phyloP scores from a whole-genome alignment of 2,797 vertebrate genomes.

The Micrastur ruficollis region DNA sequence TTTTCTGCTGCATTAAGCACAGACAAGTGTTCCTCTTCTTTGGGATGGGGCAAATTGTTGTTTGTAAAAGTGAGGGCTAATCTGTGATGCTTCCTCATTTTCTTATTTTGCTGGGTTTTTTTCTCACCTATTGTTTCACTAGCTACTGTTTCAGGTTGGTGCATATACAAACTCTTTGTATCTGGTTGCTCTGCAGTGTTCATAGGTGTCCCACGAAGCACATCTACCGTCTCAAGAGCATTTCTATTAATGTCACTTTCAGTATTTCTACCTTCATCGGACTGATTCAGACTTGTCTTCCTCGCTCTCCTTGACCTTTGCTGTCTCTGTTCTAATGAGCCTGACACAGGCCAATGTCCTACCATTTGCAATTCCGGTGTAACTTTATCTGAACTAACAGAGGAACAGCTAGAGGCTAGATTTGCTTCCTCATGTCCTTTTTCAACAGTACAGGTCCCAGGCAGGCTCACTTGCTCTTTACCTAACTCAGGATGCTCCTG shows the following conservation, averaged over 20 bases:
- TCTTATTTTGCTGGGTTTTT: constrained; percentile 75
- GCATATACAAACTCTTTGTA: neutral
- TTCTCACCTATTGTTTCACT: constrained; percentile 63
- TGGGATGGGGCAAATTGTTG: constrained; percentile 54
- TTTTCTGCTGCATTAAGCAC: constrained; percentile 2
- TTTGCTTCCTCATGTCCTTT: neutral
- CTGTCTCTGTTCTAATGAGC: constrained; percentile 66
- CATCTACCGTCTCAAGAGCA: neutral
- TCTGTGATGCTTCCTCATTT: constrained; percentile 78
- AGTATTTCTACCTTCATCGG: constrained; percentile 17
- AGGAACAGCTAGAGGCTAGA: neutral
- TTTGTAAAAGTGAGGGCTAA: constrained; percentile 85
- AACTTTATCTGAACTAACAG: constrained; percentile 10
- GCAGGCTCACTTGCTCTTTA: neutral
- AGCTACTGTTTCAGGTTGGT: neutral
- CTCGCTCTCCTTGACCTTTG: constrained; percentile 45
- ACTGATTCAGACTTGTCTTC: constrained; percentile 5
- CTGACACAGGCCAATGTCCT: constrained; percentile 63
- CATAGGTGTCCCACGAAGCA: constrained; percentile 3
- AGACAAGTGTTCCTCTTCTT: neutral
- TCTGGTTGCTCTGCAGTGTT: constrained; percentile 9
- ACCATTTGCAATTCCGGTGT: neutral
- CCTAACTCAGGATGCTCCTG: neutral
- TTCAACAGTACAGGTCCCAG: neutral
- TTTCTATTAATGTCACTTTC: constrained; percentile 5